Evolutionary conservation across 23 tunicate species (phyloP), one percentile per base, ranked within the genome.

Genomic region (Diplosoma virens): DNA sequence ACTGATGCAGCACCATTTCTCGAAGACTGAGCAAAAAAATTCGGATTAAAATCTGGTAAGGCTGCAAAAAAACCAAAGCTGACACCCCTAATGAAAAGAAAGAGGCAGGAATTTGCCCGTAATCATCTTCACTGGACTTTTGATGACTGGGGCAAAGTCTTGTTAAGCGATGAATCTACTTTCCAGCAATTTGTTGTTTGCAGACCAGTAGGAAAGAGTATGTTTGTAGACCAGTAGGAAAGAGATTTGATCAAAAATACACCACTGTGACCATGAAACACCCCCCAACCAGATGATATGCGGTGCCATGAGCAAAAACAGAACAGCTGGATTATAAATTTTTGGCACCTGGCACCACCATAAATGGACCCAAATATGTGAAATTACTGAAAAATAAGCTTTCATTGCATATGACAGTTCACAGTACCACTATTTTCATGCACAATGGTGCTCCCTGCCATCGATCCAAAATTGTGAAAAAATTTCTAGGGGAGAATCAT

Each of bases 41-140:
- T 72, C 48, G 78, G 78, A 47, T 50, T 72, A 36, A 72, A 72
- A 50, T 72, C 78, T 11, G 28, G 46, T 47, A 72, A 72, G 48
- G 35, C 78, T 5, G 78, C 35, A 26, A 72, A 50, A 72, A 72
- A 72, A 72, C 22, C 75, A 21, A 47, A 34, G 78, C 30, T 72
- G 20, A 72, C 78, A 3, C 35, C 78, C 59, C 9, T 24, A 6
- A 48, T 47, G 78, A 72, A 48, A 22, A 72, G 37, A 22, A 68
- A 72, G 34, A 47, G 78, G 7, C 6, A 22, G 60, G 60, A 47
- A 61, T 47, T 72, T 72, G 60, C 61, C 59, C 26, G 14, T 28
- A 47, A 72, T 33, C 35, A 72, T 50, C 59, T 47, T 47, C 37
- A 72, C 60, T 72, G 35, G 35, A 72, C 78, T 48, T 34, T 27